Evolutionary conservation across 2,113 vertebrate genomes (phyloP), one percentile per base, ranked within the genome.

Genomic region (Elephas maximus): DNA sequence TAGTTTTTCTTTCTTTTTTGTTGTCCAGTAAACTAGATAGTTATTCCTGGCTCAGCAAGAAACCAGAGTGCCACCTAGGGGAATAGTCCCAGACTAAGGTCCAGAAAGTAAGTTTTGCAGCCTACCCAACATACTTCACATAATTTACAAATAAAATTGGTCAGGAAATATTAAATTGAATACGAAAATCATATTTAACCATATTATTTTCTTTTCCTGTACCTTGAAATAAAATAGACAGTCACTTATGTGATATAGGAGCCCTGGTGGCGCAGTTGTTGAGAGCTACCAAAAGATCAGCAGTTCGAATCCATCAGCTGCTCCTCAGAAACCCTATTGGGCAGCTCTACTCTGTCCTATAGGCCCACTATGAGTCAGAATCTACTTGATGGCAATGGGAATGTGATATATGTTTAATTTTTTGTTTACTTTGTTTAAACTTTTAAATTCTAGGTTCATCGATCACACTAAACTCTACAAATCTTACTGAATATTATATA

Each of bases 1-100:
- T 74, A 44, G 37, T 92, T 65, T 82, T 88, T 74, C 24, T 80
- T 67, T 67, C 30, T 30, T 62, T 18, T 81, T 30, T 95, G 41
- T 37, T 84, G 48, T 79, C 3, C 24, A 12, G 11, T 0, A 63
- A 80, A 48, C 45, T 30, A 37, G 15, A 63, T 11, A 48, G 33
- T 21, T 41, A 86, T 95, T 33, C 26, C 37, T 51, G 26, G 28
- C 21, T 93, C 76, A 94, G 48, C 53, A 88, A 97, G 84, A 97
- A 90, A 12, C 93, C 37, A 92, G 90, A 95, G 84, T 93, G 83
- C 96, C 96, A 95, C 77, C 97, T 97, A 97, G 90, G 26, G 95
- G 76, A 48, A 37, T 83, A 92, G 60, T 90, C 3, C 15, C 28
- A 69, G 28, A 57, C 26, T 92, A 44, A 96, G 77, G 18, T 76